Base-by-base conservation (phyloP, 2,113 vertebrate species). In the Pteronura brasiliensis region DNA sequence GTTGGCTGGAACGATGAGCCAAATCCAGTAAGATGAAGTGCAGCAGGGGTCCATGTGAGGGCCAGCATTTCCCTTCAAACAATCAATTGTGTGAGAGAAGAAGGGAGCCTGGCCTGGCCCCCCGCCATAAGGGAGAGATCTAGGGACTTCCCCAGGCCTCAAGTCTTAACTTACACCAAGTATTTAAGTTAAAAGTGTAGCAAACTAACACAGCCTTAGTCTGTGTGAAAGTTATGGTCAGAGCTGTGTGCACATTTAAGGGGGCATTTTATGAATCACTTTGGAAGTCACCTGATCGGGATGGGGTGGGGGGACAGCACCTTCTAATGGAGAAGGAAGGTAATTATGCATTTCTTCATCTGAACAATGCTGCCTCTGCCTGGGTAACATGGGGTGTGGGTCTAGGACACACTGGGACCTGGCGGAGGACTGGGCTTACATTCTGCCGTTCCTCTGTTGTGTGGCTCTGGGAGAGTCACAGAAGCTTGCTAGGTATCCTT, bases 1-100 rank as follows among this genome's bases (percentile, higher is more conserved):
- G 93, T 97, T 85, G 97, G 95, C 95, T 96, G 92, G 94, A 98
- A 97, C n/a, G 10, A 39, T 92, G 87, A 96, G 81, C 93, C 88
- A 94, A 96, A 96, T 77, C 71, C 87, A 94, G 83, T 1, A 13
- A 96, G 94, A 98, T 93, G 97, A 91, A 95, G 71, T 86, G 65
- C 97, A 97, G 95, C 94, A 97, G 94, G 97, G 81, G 84, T 96
- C 93, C 74, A 2, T 0, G n/a, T 0, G 27, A 95, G 23, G 90
- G 74, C 94, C 87, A 0, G 92, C 39, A 18, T 36, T 90, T 96
- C 83, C 79, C 79, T 88, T 74, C 83, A 69, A 90, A 21, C 44
- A 59, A 91, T 52, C 77, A 10, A 36, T 29, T 47, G 88, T 36
- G 17, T 1, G 4, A 36, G 69, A 87, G 27, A 2, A 76, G n/a